Percentiles rank a stretch among this genome's conserved stretches.
Conservation (phyloP, 2,797 vertebrate genomes). For the Myotis planiceps region DNA sequence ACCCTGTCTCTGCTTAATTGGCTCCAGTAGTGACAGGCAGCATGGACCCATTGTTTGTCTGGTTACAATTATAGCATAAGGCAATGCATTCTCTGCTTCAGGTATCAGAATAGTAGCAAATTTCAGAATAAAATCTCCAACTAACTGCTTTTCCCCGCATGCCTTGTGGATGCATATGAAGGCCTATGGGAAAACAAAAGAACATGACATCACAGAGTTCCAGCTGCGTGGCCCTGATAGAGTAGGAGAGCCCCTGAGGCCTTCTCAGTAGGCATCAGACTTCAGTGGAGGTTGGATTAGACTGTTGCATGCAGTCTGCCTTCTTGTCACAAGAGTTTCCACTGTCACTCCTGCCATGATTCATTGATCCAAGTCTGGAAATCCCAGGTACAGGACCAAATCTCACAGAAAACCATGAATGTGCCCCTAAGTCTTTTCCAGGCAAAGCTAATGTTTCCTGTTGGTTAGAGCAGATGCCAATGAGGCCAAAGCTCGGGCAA, state of each 20-base stretch:
- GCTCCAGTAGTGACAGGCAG: too few species aligned
- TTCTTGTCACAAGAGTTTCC: background rate
- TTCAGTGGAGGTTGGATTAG: background rate
- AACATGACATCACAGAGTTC: background rate
- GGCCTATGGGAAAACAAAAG: background rate
- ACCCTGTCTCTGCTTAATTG: too few species aligned
- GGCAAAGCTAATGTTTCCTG: constrained; percentile 33
- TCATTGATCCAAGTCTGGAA: constrained; percentile 51
- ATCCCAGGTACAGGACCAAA: constrained; percentile 48
- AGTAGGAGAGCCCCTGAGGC: background rate
- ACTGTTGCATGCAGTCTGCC: background rate
- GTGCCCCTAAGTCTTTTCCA: constrained; percentile 24
- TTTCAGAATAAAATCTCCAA: constrained; percentile 27
- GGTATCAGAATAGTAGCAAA: background rate
- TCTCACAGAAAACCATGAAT: constrained; percentile 37
- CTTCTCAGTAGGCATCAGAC: background rate
- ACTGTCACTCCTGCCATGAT: background rate
- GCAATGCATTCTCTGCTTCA: background rate
- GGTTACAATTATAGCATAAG: background rate
- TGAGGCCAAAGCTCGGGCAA: constrained; percentile 40
- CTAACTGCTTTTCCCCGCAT: background rate
- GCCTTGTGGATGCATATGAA: background rate
- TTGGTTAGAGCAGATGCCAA: constrained; percentile 14
- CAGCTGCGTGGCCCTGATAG: background rate
- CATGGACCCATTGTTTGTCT: too few species aligned